Conservation (phyloP, 2,797 vertebrate genomes). For the Trematomus bernacchii region DNA sequence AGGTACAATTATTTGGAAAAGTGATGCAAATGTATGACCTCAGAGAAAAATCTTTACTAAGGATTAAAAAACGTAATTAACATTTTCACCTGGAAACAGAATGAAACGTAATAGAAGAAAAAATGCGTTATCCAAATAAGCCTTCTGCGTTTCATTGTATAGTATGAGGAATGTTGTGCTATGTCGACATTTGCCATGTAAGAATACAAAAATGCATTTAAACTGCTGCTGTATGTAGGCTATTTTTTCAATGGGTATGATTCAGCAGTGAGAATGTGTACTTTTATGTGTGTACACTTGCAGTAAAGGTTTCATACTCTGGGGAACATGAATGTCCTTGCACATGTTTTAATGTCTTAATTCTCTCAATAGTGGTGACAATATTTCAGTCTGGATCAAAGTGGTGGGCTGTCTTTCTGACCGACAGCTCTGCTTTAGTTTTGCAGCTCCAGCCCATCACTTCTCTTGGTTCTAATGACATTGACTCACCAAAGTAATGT, state of each 20-base stretch:
- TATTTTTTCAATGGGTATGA: not conserved
- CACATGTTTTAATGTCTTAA: not conserved
- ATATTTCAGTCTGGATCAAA: not conserved
- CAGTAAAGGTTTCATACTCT: not conserved
- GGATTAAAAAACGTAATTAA: slow-evolving; percentile 29
- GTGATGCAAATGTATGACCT: slow-evolving; percentile 41
- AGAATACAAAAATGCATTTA: slow-evolving; percentile 21
- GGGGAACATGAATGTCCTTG: not conserved
- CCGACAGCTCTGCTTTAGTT: not conserved
- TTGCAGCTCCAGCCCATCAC: not conserved
- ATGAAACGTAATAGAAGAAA: not conserved
- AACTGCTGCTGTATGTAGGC: not conserved
- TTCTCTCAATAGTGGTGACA: not conserved
- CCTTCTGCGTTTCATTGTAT: slow-evolving; percentile 4
- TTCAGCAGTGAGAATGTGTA: not conserved
- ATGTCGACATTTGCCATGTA: slow-evolving; percentile 39
- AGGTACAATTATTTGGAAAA: slow-evolving; percentile 46
- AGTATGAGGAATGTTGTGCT: slow-evolving; percentile 22
- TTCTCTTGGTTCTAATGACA: not conserved
- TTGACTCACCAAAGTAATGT: not conserved
- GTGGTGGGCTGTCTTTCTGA: no score
- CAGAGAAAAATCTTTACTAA: slow-evolving; percentile 25
- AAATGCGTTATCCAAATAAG: slow-evolving; percentile 5
- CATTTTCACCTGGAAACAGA: slow-evolving; percentile 36
- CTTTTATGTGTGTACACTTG: slow-evolving; percentile 6